Percentiles rank a stretch among this genome's conserved stretches.
phyloP scores from a whole-genome alignment of 2,888 invertebrate genomes.

The Eupeodes luniger region DNA sequence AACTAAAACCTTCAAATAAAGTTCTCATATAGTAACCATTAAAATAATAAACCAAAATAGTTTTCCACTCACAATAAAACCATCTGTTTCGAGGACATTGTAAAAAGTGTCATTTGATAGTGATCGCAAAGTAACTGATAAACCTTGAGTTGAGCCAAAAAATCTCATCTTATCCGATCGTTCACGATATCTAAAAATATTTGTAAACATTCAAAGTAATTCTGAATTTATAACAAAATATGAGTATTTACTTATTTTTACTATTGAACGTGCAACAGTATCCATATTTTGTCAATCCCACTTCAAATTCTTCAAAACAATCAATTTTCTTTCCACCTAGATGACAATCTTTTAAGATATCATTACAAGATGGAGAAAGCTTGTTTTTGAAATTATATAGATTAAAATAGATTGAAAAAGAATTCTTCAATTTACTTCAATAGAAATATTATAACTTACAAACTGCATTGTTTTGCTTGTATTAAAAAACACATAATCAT shows the following conservation, averaged over 20 bases:
- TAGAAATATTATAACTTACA: slow-evolving; percentile 58
- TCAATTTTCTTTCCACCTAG: slow-evolving; percentile 78
- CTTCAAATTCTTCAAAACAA: slow-evolving; percentile 80
- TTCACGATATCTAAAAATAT: slow-evolving; percentile 70
- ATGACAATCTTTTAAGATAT: slow-evolving; percentile 81
- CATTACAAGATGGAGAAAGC: slow-evolving; percentile 83
- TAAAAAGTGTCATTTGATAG: slow-evolving; percentile 86
- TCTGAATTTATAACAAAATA: too few relatives aligned
- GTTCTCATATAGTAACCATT: too few relatives aligned
- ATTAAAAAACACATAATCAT: slow-evolving; percentile 80
- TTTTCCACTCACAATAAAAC: slow-evolving; percentile 85
- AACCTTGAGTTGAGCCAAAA: slow-evolving; percentile 84
- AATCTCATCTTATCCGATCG: slow-evolving; percentile 71
- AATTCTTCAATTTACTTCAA: too few relatives aligned
- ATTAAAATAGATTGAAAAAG: not conserved
- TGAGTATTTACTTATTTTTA: slow-evolving; percentile 70
- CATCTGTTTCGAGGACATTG: slow-evolving; percentile 84
- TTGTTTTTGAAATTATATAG: slow-evolving; percentile 56
- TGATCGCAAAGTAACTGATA: slow-evolving; percentile 85
- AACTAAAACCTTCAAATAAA: slow-evolving; percentile 59
- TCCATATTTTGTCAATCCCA: slow-evolving; percentile 82
- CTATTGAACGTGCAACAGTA: slow-evolving; percentile 84
- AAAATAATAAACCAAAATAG: too few relatives aligned
- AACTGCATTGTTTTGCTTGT: slow-evolving; percentile 78
- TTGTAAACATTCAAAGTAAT: too few relatives aligned